Evolutionary conservation across 64 coral and sea anemone genomes (phyloP).

Genomic region (Montipora cactus): DNA sequence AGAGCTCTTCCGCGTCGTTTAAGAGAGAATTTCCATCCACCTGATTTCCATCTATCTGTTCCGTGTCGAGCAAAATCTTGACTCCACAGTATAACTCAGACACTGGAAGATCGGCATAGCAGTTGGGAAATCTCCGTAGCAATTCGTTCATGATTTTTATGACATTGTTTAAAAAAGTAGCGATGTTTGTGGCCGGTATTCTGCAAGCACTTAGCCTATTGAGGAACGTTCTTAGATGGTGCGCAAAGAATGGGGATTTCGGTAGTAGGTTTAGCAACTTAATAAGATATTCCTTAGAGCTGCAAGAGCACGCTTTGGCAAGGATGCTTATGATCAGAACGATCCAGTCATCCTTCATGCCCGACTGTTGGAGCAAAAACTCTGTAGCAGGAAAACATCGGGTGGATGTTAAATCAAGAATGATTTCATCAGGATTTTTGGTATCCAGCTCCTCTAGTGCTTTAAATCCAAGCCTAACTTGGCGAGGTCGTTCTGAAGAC

Average conservation of each 20-base stretch:
- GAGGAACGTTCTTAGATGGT: conserved; percentile 22
- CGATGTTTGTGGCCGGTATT: neutral
- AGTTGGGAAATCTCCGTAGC: conserved; percentile 31
- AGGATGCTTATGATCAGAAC: conserved; percentile 35
- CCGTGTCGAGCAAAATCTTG: neutral
- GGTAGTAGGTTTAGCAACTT: conserved; percentile 49
- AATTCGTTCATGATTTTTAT: conserved; percentile 43
- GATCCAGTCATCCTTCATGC: conserved; percentile 36
- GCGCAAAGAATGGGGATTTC: conserved; percentile 12
- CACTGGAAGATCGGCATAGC: conserved; percentile 40
- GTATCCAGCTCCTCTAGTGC: conserved; percentile 22
- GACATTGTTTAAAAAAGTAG: conserved; percentile 2
- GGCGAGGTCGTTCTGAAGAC: neutral
- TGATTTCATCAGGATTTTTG: conserved; percentile 62
- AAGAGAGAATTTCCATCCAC: neutral
- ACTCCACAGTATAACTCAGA: neutral
- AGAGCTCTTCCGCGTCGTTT: conserved; percentile 16
- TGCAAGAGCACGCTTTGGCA: conserved; percentile 20
- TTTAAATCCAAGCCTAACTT: conserved; percentile 31
- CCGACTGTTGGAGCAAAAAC: neutral
- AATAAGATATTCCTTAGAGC: conserved; percentile 17
- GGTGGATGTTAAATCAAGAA: conserved; percentile 68
- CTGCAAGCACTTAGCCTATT: conserved; percentile 11
- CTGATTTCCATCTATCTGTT: neutral
- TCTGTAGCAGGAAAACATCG: conserved; percentile 64